Conservation (phyloP, 2,113 vertebrate genomes). For the Sigmodon hispidus region DNA sequence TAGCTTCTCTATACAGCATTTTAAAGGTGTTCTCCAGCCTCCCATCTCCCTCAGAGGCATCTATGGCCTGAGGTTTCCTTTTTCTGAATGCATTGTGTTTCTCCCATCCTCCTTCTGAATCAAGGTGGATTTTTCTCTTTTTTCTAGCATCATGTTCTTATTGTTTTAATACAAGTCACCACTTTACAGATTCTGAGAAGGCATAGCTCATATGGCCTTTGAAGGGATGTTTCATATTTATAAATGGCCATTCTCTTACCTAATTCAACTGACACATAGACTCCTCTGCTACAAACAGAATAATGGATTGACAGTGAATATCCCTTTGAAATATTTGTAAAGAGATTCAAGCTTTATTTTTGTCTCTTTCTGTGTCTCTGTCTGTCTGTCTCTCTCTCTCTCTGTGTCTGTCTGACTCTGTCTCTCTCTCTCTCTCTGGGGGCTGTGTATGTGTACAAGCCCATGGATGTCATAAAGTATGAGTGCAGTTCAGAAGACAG, state of each 20-base stretch:
- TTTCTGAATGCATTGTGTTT: background rate
- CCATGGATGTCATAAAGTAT: background rate
- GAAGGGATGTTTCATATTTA: background rate
- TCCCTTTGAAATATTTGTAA: background rate
- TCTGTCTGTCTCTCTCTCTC: no score
- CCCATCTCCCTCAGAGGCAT: background rate
- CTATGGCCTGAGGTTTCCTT: background rate
- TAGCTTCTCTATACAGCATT: background rate
- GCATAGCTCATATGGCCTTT: background rate
- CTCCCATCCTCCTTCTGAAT: background rate
- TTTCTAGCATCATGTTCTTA: background rate
- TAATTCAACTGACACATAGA: background rate
- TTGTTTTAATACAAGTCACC: background rate
- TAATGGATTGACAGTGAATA: conserved; percentile 37
- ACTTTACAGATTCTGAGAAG: background rate
- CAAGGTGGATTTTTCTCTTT: background rate
- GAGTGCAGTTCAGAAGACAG: background rate
- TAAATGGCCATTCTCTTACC: background rate
- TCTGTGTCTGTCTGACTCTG: background rate
- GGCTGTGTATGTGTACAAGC: no score
- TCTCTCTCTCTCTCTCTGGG: no score
- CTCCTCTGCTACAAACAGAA: conserved; percentile 4
- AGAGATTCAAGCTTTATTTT: background rate
- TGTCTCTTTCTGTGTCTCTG: background rate
- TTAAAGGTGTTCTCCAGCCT: background rate